Conservation (phyloP, 1,140 invertebrate genomes). For the Temnothorax curvispinosus region DNA sequence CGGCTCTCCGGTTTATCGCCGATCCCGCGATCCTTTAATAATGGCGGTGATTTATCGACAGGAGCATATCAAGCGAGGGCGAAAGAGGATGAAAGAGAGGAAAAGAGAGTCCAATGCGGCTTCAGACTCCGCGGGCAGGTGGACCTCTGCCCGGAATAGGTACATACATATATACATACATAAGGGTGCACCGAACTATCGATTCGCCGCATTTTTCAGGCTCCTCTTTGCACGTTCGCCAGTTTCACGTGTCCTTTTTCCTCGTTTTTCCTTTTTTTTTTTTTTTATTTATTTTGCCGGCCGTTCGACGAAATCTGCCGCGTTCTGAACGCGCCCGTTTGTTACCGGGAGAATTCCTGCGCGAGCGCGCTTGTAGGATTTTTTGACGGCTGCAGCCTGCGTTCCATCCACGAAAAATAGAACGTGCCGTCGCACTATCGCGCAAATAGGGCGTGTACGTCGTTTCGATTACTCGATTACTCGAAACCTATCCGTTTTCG, state of each 20-base stretch:
- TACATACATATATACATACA: constrained; percentile 49
- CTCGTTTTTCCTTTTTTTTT: neutral
- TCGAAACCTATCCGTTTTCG: neutral
- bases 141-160: constrained; percentile 62
- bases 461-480: constrained; percentile 22
- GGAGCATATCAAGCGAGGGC: constrained; percentile 46
- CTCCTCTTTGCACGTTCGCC: constrained; percentile 55
- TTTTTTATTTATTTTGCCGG: constrained; percentile 53
- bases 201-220: constrained; percentile 56
- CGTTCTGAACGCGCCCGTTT: constrained; percentile 17
- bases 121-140: constrained; percentile 63
- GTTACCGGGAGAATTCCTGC: constrained; percentile 53
- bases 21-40: constrained; percentile 73
- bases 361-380: constrained; percentile 28
- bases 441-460: constrained; percentile 26
- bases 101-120: constrained; percentile 63
- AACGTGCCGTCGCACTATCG: constrained; percentile 16
- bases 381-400: constrained; percentile 47
- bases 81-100: constrained; percentile 9
- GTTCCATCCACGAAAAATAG: constrained; percentile 33
- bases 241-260: constrained; percentile 26
- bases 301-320: constrained; percentile 43
- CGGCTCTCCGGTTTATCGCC: constrained; percentile 64
- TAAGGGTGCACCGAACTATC: constrained; percentile 68
- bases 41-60: constrained; percentile 76